Percentiles rank a stretch among this genome's conserved stretches.
phyloP scores from a whole-genome alignment of 1,140 invertebrate species.

The Cardiocondyla obscurior region DNA sequence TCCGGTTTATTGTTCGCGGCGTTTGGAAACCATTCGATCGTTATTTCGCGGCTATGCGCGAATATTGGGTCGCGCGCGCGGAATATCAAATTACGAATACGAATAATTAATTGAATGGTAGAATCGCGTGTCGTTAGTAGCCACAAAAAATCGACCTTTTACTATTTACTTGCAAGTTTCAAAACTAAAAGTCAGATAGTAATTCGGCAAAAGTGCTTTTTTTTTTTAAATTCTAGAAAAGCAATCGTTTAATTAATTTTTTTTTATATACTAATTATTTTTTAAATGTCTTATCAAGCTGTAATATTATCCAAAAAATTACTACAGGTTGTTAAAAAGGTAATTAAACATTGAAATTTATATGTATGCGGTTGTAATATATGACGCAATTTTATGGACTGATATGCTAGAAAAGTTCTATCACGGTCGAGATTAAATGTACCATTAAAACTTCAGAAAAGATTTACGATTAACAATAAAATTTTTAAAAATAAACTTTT shows the following conservation, averaged over 20 bases:
- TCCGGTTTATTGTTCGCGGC: slow-evolving; percentile 37
- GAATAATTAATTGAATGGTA: slow-evolving; percentile 46
- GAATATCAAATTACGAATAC: slow-evolving; percentile 54
- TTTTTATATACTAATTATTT: not conserved
- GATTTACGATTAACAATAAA: not conserved
- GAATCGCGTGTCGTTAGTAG: slow-evolving; percentile 11
- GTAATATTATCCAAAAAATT: not conserved
- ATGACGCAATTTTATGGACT: too few relatives aligned
- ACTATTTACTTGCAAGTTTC: not conserved
- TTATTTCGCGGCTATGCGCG: slow-evolving; percentile 45
- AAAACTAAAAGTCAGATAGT: slow-evolving; percentile 3
- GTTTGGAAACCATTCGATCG: slow-evolving; percentile 37
- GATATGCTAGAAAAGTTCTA: not conserved
- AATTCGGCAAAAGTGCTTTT: not conserved
- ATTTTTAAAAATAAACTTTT: not conserved
- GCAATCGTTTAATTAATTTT: not conserved
- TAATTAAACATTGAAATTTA: not conserved
- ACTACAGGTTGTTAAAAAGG: not conserved
- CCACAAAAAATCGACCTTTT: not conserved
- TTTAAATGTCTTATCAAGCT: not conserved
- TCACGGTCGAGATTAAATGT: not conserved
- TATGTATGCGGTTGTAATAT: not conserved
- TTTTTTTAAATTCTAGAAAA: not conserved
- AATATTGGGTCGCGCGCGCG: slow-evolving; percentile 34
- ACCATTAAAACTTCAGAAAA: not conserved